Evolutionary conservation across 2,797 vertebrate genomes (phyloP).

Genomic region (Micrastur ruficollis): DNA sequence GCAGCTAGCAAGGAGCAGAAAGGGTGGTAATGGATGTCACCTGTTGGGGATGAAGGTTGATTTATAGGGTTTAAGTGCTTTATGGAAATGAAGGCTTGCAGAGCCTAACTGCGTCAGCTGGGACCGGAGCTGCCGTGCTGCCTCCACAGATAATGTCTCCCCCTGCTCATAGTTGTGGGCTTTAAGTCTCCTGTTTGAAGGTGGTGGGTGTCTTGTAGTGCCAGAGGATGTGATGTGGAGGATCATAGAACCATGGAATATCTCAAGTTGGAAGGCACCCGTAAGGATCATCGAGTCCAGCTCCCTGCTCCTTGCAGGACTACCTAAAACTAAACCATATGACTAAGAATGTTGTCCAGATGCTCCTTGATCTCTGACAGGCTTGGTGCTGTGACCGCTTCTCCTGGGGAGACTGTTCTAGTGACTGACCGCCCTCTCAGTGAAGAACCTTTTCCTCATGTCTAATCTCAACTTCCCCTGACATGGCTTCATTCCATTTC

Average conservation of each 20-base stretch:
- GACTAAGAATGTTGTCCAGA: not conserved
- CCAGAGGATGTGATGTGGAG: not conserved
- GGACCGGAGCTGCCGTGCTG: not conserved
- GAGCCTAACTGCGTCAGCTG: not conserved
- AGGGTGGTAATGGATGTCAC: not conserved
- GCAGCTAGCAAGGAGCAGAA: not conserved
- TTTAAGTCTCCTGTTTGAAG: not conserved
- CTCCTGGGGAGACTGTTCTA: not conserved
- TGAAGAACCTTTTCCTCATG: not conserved
- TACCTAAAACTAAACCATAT: not conserved
- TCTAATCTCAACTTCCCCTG: not conserved
- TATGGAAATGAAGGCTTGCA: not conserved
- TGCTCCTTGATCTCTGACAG: not conserved
- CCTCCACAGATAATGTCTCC: not conserved
- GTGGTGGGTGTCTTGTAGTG: not conserved
- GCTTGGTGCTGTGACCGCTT: not conserved
- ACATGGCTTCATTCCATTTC: not conserved
- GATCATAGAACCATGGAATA: not conserved
- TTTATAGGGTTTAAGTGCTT: not conserved
- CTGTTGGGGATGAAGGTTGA: not conserved
- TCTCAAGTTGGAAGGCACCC: not conserved
- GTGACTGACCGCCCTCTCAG: not conserved
- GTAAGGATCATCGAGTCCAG: not conserved
- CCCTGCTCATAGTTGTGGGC: not conserved
- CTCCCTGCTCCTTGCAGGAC: not conserved